Evolutionary conservation across 2,888 invertebrate genomes (phyloP), one percentile per base, ranked within the genome.

Genomic region (Drosophila pullipes): DNA sequence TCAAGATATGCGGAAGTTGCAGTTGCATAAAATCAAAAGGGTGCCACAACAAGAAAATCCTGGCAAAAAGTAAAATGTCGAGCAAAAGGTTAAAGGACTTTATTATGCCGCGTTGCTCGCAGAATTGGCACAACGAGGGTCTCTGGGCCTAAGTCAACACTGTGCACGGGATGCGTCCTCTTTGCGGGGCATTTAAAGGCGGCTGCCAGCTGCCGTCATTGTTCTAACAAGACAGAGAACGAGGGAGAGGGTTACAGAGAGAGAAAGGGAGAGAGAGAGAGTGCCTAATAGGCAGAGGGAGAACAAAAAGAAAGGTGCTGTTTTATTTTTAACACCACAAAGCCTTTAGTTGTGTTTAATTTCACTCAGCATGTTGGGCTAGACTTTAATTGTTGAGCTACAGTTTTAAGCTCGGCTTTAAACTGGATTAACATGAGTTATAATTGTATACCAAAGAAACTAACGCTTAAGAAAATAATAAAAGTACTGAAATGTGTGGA

Each of bases 71-170:
- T 35, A 58, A 65, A 70, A 83, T 67, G 59, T 76, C 76, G 77
- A 76, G 82, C 79, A 83, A 83, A 76, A 82, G 84, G 83, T 83
- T 83, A 83, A 83, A 80, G 84, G 83, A 82, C 84, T 83, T 76
- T 76, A 76, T 70, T 74, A 72, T 76, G 76, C 61, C 65, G 77
- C 79, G 66, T 49, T 35, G 44, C 30, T 31, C 47, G 62, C 41
- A 39, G 28, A 68, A 65, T 35, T 57, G 68, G 68, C 49, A 37
- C 33, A 25, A 47, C 53, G 28, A 10, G 10, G 44, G 22, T 52
- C 22, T 44, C 13, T 49, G 31, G 62, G 37, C 47, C 53, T 37
- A 30, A 71, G 78, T 63, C 58, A 64, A 69, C 69, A 57, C 49
- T 39, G 18, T 22, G 50, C 37, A 52, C 47, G 47, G 65, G 66